phyloP scores from a whole-genome alignment of 2,888 invertebrate species.

The Hyalella azteca region DNA sequence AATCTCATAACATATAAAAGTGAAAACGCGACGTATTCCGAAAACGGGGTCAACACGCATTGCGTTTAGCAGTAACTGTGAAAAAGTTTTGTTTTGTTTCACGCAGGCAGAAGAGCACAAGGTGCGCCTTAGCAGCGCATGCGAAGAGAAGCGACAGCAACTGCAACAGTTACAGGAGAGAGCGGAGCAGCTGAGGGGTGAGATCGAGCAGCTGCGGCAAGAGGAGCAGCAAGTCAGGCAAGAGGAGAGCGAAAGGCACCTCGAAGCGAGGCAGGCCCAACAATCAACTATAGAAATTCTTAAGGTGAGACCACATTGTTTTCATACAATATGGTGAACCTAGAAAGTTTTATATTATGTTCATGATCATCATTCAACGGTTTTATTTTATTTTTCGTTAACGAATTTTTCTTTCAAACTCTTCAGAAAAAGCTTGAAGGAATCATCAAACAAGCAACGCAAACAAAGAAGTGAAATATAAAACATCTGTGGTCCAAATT shows the following conservation, averaged over 20 bases:
- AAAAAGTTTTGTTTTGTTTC: background rate
- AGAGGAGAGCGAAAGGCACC: slow-evolving; percentile 90
- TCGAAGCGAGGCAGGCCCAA: slow-evolving; percentile 69
- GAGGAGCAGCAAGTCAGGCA: slow-evolving; percentile 74
- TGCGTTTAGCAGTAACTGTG: no score
- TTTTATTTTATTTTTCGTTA: background rate
- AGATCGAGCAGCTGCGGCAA: slow-evolving; percentile 82
- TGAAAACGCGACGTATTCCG: no score
- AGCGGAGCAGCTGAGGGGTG: slow-evolving; percentile 69
- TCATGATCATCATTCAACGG: background rate
- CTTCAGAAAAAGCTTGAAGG: slow-evolving; percentile 53
- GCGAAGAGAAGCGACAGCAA: slow-evolving; percentile 48
- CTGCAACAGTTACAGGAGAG: slow-evolving; percentile 41
- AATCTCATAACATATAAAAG: no score
- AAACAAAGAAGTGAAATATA: slow-evolving; percentile 50
- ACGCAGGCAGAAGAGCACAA: slow-evolving; percentile 56
- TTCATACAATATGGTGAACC: no score
- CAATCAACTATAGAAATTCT: slow-evolving; percentile 53
- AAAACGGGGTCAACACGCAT: no score
- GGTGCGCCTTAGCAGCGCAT: slow-evolving; percentile 48
- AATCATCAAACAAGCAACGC: slow-evolving; percentile 54
- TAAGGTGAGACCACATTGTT: no score
- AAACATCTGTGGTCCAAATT: no score
- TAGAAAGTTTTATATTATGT: no score
- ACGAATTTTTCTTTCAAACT: background rate